These are phyloP conservation scores for Callimorpha dominula DNA, from an alignment of 2,888 invertebrate species.

Conservation along the genomic window DNA sequence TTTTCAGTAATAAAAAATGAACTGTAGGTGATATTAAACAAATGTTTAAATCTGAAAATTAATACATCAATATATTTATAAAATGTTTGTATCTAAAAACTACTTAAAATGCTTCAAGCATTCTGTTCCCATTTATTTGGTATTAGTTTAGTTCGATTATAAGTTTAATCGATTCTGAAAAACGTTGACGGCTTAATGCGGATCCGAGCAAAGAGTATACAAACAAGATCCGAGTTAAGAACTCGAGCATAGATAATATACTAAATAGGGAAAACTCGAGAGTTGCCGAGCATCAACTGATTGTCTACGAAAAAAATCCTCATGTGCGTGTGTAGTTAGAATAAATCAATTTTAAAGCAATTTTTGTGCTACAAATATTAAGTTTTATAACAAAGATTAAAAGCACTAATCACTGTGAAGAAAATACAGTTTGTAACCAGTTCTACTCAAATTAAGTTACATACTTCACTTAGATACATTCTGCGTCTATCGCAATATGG, in stretches of 20 bases:
- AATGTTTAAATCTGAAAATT: too few species aligned
- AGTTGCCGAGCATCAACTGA: constrained; percentile 38
- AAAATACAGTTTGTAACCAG: constrained; percentile 53
- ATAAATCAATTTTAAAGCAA: constrained; percentile 64
- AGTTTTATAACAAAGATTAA: constrained; percentile 51
- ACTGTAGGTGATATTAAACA: too few species aligned
- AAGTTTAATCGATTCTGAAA: neutral
- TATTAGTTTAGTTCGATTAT: neutral
- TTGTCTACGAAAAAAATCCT: constrained; percentile 66
- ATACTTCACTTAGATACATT: constrained; percentile 73
- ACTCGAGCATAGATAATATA: neutral
- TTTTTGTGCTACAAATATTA: constrained; percentile 64
- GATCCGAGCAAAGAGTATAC: too few species aligned
- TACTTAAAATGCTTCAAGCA: too few species aligned
- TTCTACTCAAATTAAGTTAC: constrained; percentile 61
- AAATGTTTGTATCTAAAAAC: too few species aligned
- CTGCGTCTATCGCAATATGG: constrained; percentile 87
- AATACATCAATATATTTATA: too few species aligned
- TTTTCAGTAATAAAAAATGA: too few species aligned
- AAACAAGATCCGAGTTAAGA: neutral
- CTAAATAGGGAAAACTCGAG: neutral
- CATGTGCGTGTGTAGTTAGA: constrained; percentile 80
- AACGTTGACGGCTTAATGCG: neutral
- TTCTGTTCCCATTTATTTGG: neutral
- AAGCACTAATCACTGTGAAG: constrained; percentile 40